Evolutionary conservation across 2,113 vertebrate genomes (phyloP), one percentile per base, ranked within the genome.

Genomic region (Nerophis lumbriciformis): DNA sequence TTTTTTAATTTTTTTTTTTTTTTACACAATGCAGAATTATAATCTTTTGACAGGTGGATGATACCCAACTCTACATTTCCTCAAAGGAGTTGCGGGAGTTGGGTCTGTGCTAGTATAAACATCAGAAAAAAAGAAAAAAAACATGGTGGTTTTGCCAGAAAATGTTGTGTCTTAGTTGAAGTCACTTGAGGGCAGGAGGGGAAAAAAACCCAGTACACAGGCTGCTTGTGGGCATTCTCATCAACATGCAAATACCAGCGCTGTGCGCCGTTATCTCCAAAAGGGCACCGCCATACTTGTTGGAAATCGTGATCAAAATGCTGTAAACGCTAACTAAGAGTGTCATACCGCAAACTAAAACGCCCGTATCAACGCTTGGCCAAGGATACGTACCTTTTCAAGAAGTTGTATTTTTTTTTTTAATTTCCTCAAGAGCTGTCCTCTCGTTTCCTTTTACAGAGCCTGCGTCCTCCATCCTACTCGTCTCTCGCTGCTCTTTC

Each of bases 241-340:
- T 77, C 74, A 73, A 63, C 71, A 82, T 66, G 69, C 69, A 72
- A 72, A 82, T n/a, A 36, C 54, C 61, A 57, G 53, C 63, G 77
- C 73, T 68, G 68, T 63, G 65, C 66, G 59, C 53, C 0, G 5
- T 66, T 63, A 65, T 74, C 63, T 65, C 48, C 48, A 48, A 68
- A 66, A 54, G 16, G 48, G 44, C 48, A 28, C 8, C 51, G 44
- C 36, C 9, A 4, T 42, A 14, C 8, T 71, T 55, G 44, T 38
- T 10, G 21, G 13, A 38, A 57, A 69, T 66, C 57, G 53, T 19
- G 58, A 63, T 64, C 51, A 73, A 12, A 57, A 70, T 75, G 65
- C 76, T 57, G 35, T 11, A 37, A 16, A 63, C 62, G 47, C 49
- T 56, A 6, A 36, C 58, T 48, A 35, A 9, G 28, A 47, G 42